These are phyloP conservation scores for Panurus biarmicus DNA, from an alignment of 2,113 vertebrate genomes.

Conservation along the genomic window DNA sequence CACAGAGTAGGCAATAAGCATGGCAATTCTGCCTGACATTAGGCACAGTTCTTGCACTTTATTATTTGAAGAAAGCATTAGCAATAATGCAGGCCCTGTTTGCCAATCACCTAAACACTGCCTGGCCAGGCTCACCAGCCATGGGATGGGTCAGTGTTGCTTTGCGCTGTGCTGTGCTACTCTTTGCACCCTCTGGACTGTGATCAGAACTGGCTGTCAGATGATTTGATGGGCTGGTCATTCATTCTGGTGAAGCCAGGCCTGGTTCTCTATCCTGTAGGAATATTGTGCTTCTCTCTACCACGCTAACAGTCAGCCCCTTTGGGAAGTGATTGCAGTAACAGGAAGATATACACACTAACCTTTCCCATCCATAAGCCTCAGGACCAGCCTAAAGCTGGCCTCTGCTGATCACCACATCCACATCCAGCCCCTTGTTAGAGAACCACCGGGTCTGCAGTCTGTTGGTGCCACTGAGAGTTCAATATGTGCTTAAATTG, in stretches of 20 bases:
- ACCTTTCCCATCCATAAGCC: not conserved
- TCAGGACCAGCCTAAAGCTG: rapidly evolving
- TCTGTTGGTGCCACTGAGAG: not conserved
- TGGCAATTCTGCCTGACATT: not conserved
- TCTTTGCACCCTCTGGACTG: not conserved
- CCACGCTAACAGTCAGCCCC: not conserved
- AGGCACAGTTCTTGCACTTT: not conserved
- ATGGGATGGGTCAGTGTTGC: not conserved
- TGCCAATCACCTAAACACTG: not conserved
- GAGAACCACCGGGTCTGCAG: not conserved
- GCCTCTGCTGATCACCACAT: not conserved
- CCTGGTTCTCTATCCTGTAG: not conserved
- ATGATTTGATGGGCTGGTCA: not conserved
- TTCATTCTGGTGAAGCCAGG: not conserved
- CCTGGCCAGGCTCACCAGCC: not conserved
- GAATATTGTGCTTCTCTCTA: not conserved
- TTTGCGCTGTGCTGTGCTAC: not conserved
- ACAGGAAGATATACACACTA: not conserved
- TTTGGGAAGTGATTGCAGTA: not conserved
- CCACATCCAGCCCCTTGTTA: not conserved
- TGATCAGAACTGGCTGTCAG: not conserved
- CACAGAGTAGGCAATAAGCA: rapidly evolving
- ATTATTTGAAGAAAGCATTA: not conserved
- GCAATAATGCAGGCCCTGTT: not conserved
- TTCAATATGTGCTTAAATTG: not conserved